Conservation (phyloP, 2,113 vertebrate genomes). For the Varanus salvator region DNA sequence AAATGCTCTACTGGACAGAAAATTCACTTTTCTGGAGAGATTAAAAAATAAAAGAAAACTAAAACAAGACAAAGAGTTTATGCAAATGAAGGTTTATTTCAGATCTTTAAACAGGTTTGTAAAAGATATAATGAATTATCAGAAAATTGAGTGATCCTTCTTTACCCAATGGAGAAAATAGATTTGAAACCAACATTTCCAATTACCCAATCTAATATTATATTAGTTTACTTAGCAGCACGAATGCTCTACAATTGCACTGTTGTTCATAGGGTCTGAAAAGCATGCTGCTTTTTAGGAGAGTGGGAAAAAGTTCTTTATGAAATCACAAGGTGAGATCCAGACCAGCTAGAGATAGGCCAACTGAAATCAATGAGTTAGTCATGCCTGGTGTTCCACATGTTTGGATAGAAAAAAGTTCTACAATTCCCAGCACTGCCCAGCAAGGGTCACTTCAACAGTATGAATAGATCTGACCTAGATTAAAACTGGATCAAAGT, state of each 20-base stretch:
- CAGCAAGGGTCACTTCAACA: too few relatives aligned
- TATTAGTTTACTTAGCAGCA: conserved; percentile 17
- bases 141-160: conserved; percentile 14
- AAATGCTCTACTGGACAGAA: conserved; percentile 53
- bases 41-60: conserved; percentile 13
- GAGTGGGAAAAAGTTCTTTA: neutral
- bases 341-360: neutral
- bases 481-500: too few relatives aligned
- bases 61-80: neutral
- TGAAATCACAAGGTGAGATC: neutral
- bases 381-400: neutral
- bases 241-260: neutral
- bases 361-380: neutral
- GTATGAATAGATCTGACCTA: too few relatives aligned
- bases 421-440: too few relatives aligned
- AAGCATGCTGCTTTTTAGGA: neutral
- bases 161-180: neutral
- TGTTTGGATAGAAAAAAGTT: too few relatives aligned
- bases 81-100: conserved; percentile 47
- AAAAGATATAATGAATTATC: conserved; percentile 17
- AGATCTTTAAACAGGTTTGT: conserved; percentile 36
- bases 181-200: conserved; percentile 9
- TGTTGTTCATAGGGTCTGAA: neutral
- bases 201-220: conserved; percentile 7
- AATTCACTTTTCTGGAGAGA: conserved; percentile 35